These are phyloP conservation scores for Ifrita kowaldi DNA, from an alignment of 2,113 vertebrate species.

Conservation along the genomic window DNA sequence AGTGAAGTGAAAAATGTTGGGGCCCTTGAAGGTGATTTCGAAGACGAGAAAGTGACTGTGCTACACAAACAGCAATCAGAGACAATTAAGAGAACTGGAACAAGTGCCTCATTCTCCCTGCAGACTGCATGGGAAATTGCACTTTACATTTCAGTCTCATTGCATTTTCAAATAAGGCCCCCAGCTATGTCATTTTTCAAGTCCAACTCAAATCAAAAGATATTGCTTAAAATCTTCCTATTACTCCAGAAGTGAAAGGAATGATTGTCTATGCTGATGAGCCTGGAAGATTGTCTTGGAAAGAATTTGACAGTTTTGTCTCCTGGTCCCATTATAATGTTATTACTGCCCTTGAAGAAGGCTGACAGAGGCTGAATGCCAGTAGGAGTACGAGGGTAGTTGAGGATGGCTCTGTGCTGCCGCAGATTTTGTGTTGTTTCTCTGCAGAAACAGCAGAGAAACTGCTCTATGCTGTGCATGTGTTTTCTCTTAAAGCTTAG, in stretches of 20 bases:
- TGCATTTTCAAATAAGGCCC: conserved; percentile 77
- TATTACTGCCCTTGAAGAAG: conserved; percentile 57
- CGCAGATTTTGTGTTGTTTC: not conserved
- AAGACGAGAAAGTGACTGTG: conserved; percentile 64
- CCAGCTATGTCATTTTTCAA: conserved; percentile 75
- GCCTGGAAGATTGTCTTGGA: conserved; percentile 73
- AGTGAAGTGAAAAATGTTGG: conserved; percentile 57
- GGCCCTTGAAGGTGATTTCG: conserved; percentile 73
- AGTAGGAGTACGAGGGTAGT: not conserved
- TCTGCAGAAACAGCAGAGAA: not conserved
- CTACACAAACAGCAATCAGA: conserved; percentile 80
- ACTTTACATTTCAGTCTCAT: conserved; percentile 70
- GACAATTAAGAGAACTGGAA: conserved; percentile 79
- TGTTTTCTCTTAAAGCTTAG: conserved; percentile 23
- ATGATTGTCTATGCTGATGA: conserved; percentile 82
- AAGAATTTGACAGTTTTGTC: conserved; percentile 72
- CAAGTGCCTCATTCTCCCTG: conserved; percentile 73
- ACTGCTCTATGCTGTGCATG: not conserved
- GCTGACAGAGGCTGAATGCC: conserved; percentile 20
- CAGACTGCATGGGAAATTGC: conserved; percentile 74
- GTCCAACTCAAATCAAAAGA: conserved; percentile 78
- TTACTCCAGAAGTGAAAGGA: conserved; percentile 75
- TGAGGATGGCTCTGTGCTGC: not conserved
- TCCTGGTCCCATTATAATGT: conserved; percentile 60
- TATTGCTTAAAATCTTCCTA: conserved; percentile 76